Percentiles rank a stretch among this genome's conserved stretches.
Evolutionary conservation across 2,888 invertebrate genomes (phyloP).

Genomic region (Ypsolopha sequella): DNA sequence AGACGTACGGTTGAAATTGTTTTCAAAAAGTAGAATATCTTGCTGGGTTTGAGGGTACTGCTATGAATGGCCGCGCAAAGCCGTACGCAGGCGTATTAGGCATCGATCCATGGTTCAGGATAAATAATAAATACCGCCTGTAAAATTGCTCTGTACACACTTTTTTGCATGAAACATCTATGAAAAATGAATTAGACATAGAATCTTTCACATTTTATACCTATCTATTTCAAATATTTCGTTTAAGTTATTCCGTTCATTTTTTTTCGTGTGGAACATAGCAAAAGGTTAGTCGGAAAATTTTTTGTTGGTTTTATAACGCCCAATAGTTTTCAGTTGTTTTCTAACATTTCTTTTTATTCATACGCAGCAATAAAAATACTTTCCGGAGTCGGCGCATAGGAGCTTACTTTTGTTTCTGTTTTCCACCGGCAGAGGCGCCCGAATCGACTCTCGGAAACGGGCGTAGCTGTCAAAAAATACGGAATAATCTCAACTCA

Average conservation of each 20-base stretch:
- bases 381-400: conserved; percentile 48
- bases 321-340: no score
- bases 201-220: no score
- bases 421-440: conserved; percentile 53
- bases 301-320: no score
- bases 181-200: no score
- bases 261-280: no score
- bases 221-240: no score
- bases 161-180: no score
- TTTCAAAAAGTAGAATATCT: no score
- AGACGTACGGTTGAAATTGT: no score
- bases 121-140: conserved; percentile 53
- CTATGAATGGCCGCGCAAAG: conserved; percentile 31
- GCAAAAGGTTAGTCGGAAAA: no score
- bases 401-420: conserved; percentile 18
- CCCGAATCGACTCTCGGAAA: conserved; percentile 44
- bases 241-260: no score
- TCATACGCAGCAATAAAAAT: not conserved
- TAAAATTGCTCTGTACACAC: conserved; percentile 23
- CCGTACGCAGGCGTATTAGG: conserved; percentile 50
- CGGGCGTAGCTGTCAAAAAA: conserved; percentile 63
- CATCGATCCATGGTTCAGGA: conserved; percentile 45
- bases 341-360: no score
- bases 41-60: not conserved
- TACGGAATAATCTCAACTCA: not conserved